Evolutionary conservation across 2,113 vertebrate genomes (phyloP).

Genomic region (Pontoporia blainvillei): DNA sequence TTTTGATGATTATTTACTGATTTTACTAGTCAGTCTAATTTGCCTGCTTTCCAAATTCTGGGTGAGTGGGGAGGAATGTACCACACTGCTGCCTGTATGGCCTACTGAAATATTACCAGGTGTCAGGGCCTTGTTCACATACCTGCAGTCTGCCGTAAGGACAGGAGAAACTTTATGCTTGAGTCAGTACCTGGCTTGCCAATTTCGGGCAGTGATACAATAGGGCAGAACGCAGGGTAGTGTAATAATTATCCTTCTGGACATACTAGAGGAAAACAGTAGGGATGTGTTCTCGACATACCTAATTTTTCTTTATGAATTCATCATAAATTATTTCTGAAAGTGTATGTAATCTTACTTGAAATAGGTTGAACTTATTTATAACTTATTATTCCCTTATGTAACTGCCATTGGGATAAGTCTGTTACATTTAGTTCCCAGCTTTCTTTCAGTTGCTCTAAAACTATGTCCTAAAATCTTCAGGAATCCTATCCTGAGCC

Average conservation of each 20-base stretch:
- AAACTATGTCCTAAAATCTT: neutral
- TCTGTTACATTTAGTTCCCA: neutral
- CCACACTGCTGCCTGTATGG: neutral
- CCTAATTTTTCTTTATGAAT: neutral
- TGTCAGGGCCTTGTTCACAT: neutral
- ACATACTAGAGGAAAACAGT: neutral
- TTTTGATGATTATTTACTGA: constrained; percentile 31
- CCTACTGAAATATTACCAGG: neutral
- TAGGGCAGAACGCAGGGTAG: neutral
- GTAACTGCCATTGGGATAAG: neutral
- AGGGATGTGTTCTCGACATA: neutral
- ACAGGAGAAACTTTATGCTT: neutral
- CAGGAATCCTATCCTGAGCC: neutral
- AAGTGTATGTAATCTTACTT: neutral
- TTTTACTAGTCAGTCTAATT: constrained; percentile 40
- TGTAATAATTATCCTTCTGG: neutral
- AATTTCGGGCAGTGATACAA: neutral
- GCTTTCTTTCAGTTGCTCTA: neutral
- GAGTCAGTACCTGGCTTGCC: neutral
- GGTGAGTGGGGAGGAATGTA: neutral
- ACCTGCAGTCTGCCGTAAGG: neutral
- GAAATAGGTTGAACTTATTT: neutral
- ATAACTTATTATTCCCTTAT: neutral
- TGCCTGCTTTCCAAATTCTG: constrained; percentile 26
- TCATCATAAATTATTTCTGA: neutral